Percentiles rank a stretch among this genome's conserved stretches.
Evolutionary conservation across 2,113 vertebrate genomes (phyloP).

Genomic region (Himantopus leucocephalus): DNA sequence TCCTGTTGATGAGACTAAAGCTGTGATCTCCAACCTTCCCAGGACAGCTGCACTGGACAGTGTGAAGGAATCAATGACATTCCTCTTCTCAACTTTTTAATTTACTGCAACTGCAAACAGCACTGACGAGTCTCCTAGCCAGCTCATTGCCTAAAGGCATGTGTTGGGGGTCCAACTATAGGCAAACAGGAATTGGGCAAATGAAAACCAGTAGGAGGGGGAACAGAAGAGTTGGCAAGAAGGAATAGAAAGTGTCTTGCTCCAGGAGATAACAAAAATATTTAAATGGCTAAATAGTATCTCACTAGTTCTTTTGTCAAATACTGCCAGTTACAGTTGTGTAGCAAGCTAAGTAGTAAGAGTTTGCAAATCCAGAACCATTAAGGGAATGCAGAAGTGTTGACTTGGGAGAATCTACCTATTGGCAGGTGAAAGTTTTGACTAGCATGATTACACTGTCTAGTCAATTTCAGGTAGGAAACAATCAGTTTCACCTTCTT

Average conservation of each 20-base stretch:
- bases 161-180: rapidly evolving
- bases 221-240: neutral
- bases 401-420: neutral
- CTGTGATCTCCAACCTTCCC: neutral
- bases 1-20: neutral
- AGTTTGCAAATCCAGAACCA: neutral
- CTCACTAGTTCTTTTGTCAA: neutral
- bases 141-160: neutral
- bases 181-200: neutral
- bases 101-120: neutral
- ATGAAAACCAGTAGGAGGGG: neutral
- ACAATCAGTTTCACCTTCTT: neutral
- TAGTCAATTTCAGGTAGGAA: neutral
- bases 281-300: neutral
- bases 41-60: neutral
- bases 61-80: neutral
- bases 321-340: neutral
- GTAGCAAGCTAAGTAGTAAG: neutral
- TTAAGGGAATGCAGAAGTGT: neutral
- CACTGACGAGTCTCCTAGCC: neutral
- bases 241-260: neutral
- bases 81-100: neutral
- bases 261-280: neutral
- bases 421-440: neutral
- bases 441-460: neutral